Percentiles rank a stretch among this genome's conserved stretches.
Evolutionary conservation across 2,113 vertebrate genomes (phyloP).

Genomic region (Chamaetylas fuelleborni): DNA sequence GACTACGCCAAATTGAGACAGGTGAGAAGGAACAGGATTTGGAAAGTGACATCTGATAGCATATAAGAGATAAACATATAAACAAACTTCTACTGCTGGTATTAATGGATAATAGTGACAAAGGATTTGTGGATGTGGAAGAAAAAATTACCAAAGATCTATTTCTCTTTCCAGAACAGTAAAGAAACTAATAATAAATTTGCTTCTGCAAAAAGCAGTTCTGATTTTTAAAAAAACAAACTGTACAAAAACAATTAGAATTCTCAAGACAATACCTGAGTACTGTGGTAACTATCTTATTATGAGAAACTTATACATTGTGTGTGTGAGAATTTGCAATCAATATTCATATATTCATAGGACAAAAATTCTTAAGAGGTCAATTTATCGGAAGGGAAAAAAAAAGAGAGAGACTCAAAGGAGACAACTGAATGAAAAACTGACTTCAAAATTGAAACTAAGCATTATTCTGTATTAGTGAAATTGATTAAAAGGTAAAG

Average conservation of each 20-base stretch:
- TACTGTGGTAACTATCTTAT: background rate
- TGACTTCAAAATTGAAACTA: background rate
- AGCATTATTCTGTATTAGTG: background rate
- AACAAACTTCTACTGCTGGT: background rate
- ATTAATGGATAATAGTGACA: background rate
- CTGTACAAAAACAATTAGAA: background rate
- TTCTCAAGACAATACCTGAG: background rate
- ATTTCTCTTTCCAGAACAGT: background rate
- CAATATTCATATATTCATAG: background rate
- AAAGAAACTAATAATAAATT: background rate
- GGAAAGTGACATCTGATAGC: background rate
- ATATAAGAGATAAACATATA: background rate
- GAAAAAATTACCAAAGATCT: background rate
- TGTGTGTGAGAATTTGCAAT: background rate
- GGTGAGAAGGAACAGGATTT: background rate
- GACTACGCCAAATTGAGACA: background rate
- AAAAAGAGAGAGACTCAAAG: background rate
- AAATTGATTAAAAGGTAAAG: background rate
- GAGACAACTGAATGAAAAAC: background rate
- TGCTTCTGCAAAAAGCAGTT: background rate
- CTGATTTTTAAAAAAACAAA: background rate
- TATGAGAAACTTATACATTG: background rate
- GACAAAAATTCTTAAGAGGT: background rate
- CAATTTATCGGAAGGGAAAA: background rate
- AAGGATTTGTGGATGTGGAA: background rate